phyloP scores from a whole-genome alignment of 2,888 invertebrate species.

The Spisula subtruncata region DNA sequence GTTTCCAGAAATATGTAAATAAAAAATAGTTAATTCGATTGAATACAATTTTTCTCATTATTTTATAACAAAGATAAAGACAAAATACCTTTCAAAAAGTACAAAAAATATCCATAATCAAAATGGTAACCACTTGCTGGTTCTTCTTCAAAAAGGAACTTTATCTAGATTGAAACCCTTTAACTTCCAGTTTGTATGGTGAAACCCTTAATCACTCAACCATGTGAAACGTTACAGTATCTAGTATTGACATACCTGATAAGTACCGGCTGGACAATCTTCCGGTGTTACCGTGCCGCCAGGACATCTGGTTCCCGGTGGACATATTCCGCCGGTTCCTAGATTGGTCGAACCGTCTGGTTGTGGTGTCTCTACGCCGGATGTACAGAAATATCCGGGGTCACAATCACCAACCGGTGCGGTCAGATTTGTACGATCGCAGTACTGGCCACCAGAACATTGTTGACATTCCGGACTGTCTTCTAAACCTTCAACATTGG shows the following conservation, averaged over 20 bases:
- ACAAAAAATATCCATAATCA: too few species aligned
- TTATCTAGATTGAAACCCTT: too few species aligned
- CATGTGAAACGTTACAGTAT: too few species aligned
- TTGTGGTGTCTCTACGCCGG: conserved; percentile 83
- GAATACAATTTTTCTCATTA: too few species aligned
- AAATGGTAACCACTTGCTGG: too few species aligned
- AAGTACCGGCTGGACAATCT: conserved; percentile 84
- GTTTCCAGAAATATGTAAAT: too few species aligned
- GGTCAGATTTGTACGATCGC: conserved; percentile 84
- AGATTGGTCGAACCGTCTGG: conserved; percentile 83
- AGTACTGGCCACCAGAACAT: conserved; percentile 83
- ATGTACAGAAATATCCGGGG: conserved; percentile 85
- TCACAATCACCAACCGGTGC: conserved; percentile 82
- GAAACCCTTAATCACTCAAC: too few species aligned
- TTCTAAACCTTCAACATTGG: conserved; percentile 82
- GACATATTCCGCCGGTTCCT: conserved; percentile 86
- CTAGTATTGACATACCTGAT: conserved; percentile 79
- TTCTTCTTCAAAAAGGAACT: too few species aligned
- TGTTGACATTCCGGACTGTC: conserved; percentile 77
- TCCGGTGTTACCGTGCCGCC: conserved; percentile 79
- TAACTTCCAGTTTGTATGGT: too few species aligned
- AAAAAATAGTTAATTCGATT: too few species aligned
- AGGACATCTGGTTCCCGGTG: conserved; percentile 84
- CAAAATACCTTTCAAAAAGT: too few species aligned
- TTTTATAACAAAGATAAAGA: too few species aligned